Evolutionary conservation across 2,797 vertebrate species (phyloP), one percentile per base, ranked within the genome.

Genomic region (Podarcis lilfordi): DNA sequence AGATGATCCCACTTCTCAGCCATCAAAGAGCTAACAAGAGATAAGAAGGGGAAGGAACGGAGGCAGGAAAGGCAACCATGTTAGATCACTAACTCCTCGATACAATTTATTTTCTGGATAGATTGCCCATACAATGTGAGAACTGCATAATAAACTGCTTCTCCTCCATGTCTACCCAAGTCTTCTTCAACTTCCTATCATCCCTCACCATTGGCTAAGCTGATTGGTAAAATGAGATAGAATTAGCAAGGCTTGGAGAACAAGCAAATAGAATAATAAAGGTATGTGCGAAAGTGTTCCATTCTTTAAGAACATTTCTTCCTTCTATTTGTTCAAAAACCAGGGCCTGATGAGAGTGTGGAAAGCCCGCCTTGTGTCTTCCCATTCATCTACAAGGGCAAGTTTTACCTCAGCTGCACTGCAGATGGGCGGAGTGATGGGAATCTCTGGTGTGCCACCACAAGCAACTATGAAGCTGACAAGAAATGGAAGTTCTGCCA

Each of bases 371-470:
- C 72, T 13, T 87, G 89, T 84, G 82, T 90, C 64, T 90, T 87
- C 59, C 89, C 69, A 17, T 88, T 88, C 61, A 80, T 23, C 71
- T 69, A 37, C 50, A 61, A 80, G 6, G 82, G 69, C 32, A 75
- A 68, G 45, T 80, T 59, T 15, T 82, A 88, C 23, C 76, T 43
- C 43, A 81, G 89, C 37, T 90, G 86, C 77, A 87, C 68, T 35
- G 29, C 35, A 1, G 81, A 80, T 66, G 86, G 76, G 17, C 50
- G 2, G n/a, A 68, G 3, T 29, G 86, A 88, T 71, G 68, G 29
- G 35, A 85, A 50, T 4, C 77, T 85, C 64, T 88, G 86, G 89
- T 87, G 86, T 45, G 72, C 89, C 59, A 59, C 79, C 32, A 81
- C 82, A 7, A 27, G 23, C 17, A 77, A 71, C 71, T 85, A 77